Percentiles rank a stretch among this genome's conserved stretches.
These are phyloP conservation scores for Porites evermanni DNA, from an alignment of 92 coral and sea anemone species.

Conservation along the genomic window DNA sequence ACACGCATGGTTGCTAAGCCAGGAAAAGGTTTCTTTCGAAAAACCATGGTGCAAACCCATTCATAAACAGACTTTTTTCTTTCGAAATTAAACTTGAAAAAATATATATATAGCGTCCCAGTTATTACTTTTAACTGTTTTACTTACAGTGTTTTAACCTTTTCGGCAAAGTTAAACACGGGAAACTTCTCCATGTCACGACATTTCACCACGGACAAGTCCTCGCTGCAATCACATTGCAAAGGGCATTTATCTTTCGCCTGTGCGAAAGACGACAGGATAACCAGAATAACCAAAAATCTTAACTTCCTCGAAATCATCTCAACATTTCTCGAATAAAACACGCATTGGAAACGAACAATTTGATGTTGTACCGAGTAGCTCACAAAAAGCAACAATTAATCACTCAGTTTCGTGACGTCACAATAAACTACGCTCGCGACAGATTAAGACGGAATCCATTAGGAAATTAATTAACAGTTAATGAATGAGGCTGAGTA, in stretches of 20 bases:
- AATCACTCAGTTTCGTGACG: conserved; percentile 18
- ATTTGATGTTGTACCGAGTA: conserved; percentile 7
- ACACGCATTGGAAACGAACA: conserved; percentile 16
- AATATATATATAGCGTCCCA: neutral
- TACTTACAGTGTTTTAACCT: conserved; percentile 79
- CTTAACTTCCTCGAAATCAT: conserved; percentile 33
- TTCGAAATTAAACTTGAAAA: no score
- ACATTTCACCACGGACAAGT: conserved; percentile 67
- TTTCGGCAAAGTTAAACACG: conserved; percentile 49
- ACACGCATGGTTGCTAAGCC: no score
- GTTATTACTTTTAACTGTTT: neutral
- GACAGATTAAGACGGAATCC: neutral
- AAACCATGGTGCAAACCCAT: no score
- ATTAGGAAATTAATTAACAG: no score
- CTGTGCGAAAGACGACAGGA: neutral
- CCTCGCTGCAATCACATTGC: conserved; percentile 70
- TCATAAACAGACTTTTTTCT: no score
- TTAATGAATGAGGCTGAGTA: no score
- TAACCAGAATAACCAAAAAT: conserved; percentile 10
- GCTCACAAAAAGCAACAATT: neutral
- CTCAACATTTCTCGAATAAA: conserved; percentile 13
- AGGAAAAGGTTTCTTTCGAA: no score
- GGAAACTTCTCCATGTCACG: conserved; percentile 66
- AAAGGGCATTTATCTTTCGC: conserved; percentile 53
- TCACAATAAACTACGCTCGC: neutral